A percentile compares a stretch with the other conserved stretches of the same genome.
Conservation (phyloP, 2,113 vertebrate genomes). For the Psilopogon haemacephalus region DNA sequence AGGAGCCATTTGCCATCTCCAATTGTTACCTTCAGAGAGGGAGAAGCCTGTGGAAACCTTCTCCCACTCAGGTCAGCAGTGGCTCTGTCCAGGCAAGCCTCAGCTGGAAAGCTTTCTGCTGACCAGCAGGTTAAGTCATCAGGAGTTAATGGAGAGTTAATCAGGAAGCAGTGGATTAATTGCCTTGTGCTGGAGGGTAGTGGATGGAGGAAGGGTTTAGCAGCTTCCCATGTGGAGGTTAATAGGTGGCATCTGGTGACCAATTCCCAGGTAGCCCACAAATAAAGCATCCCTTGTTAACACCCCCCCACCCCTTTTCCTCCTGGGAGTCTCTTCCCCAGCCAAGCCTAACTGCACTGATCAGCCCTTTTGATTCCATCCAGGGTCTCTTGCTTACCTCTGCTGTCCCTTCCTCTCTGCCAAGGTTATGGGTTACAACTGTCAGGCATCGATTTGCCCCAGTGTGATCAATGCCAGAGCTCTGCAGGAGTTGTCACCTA, state of each 20-base stretch:
- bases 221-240: neutral
- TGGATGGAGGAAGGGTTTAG: neutral
- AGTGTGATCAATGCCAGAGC: neutral
- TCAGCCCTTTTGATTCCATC: neutral
- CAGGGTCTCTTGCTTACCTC: neutral
- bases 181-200: neutral
- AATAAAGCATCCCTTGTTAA: neutral
- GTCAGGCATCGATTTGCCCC: conserved; percentile 30
- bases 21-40: accelerated
- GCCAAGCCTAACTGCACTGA: neutral
- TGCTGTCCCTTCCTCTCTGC: conserved; percentile 8
- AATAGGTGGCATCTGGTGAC: neutral
- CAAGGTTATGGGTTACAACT: neutral
- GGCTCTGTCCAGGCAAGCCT: neutral
- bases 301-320: neutral
- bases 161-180: neutral
- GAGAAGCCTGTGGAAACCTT: neutral
- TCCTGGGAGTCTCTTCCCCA: neutral
- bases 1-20: neutral
- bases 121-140: neutral
- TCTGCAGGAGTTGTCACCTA: neutral
- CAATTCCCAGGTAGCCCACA: neutral
- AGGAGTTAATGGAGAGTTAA: neutral
- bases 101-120: neutral
- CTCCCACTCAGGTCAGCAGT: neutral